Evolutionary conservation across 2,113 vertebrate species (phyloP), one percentile per base, ranked within the genome.

Genomic region (Centropus unirufus): DNA sequence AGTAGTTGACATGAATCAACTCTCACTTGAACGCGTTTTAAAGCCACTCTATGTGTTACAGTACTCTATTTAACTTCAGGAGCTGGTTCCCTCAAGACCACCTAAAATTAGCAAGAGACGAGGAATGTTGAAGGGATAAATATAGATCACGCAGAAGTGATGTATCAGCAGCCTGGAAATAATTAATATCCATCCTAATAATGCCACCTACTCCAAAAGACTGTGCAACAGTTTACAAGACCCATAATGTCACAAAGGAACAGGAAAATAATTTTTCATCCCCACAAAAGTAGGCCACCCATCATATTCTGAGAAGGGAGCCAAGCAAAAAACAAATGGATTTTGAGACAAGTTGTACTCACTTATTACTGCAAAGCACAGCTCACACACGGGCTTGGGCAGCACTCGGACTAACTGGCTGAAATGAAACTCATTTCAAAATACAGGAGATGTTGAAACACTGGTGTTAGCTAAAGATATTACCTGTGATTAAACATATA

Each of bases 181-280:
- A 98, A 98, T 97, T 95, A 97, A 98, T 97, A 96, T 74, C 88
- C 89, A 97, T 89, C 89, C 95, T 94, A 91, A 34, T 89, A 97
- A 97, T 93, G 95, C 90, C 89, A 95, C 66, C 93, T 95, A 96
- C 67, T 92, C 92, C 84, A 92, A 95, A 96, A 94, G 79, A 86
- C 90, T 76, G 34, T n/a, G 95, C 90, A 97, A 96, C 68, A 87
- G 91, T 93, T 96, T 96, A 90, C 93, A 84, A 75, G 18, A 91
- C 74, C 92, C 83, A 54, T 86, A 93, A 95, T 93, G 95, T 96
- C 96, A 97, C 44, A 93, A 76, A 93, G 84, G 81, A 96, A 95
- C 34, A 84, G 89, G 78, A 97, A 98, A 96, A 90, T 85, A 92
- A 97, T 98, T 97, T 96, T 98, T 97, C 97, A 98, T 95, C 82